Evolutionary conservation across 1,140 invertebrate species (phyloP).

Genomic region (Tachypleus tridentatus): DNA sequence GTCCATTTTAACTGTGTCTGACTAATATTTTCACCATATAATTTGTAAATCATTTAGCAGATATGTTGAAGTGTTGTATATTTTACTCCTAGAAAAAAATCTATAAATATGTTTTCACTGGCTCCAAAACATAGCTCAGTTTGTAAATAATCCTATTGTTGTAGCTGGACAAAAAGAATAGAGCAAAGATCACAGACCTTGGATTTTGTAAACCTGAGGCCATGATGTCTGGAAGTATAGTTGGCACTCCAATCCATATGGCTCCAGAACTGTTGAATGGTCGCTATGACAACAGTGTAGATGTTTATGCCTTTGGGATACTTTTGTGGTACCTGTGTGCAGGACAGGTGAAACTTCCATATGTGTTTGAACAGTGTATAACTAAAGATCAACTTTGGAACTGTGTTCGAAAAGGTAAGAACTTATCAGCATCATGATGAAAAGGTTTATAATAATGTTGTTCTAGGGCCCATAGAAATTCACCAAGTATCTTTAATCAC

Average conservation of each 20-base stretch:
- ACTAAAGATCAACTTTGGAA: slow-evolving; percentile 81
- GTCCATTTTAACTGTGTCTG: too few species aligned
- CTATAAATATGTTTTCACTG: not conserved
- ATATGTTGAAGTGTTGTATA: too few species aligned
- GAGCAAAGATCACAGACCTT: slow-evolving; percentile 73
- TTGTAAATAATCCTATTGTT: not conserved
- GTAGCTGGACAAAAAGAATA: slow-evolving; percentile 51
- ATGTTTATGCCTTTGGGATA: slow-evolving; percentile 84
- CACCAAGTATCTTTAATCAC: too few species aligned
- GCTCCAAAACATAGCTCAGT: too few species aligned
- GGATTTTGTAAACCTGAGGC: slow-evolving; percentile 85
- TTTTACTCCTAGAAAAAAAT: not conserved
- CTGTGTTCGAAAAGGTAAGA: slow-evolving; percentile 62
- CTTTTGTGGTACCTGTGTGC: slow-evolving; percentile 84
- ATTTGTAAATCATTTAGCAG: too few species aligned
- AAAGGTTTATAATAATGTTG: too few species aligned
- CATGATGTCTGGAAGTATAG: slow-evolving; percentile 73
- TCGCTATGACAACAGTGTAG: slow-evolving; percentile 73
- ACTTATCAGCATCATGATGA: too few species aligned
- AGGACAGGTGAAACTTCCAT: slow-evolving; percentile 62
- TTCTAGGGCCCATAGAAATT: too few species aligned
- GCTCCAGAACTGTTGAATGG: slow-evolving; percentile 73
- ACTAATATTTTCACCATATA: too few species aligned
- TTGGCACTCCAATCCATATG: slow-evolving; percentile 86
- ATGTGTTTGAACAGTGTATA: slow-evolving; percentile 68